Evolutionary conservation across 2,113 vertebrate genomes (phyloP), one percentile per base, ranked within the genome.

Genomic region (Danionella cerebrum): DNA sequence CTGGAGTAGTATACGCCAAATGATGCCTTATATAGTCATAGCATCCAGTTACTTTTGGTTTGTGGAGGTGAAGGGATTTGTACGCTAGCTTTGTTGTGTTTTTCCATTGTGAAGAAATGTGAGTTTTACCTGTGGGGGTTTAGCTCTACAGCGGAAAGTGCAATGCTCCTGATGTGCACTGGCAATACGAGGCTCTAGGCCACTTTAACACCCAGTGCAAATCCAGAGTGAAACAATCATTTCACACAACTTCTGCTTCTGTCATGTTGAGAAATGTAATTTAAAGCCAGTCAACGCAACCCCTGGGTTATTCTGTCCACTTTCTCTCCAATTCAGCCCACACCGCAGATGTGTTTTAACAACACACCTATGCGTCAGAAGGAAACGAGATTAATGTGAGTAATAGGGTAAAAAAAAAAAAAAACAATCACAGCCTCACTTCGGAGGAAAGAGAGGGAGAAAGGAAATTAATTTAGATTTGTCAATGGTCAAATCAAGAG

Each of bases 261-360:
- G 81, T 86, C 84, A 78, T 78, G 80, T 84, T 76, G 85, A 83
- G 82, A 84, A 83, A 85, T 84, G 79, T 82, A 83, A 87, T 88
- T 87, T 85, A 79, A 86, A 83, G 85, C 80, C 84, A 83, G 78
- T 74, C 78, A 86, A 73, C 79, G 42, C 77, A 82, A 83, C 84
- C 87, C 81, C 53, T 69, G 65, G 86, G 87, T 83, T 79, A 72
- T 70, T 76, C 71, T 81, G 18, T 21, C 44, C 36, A 29, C 39
- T 71, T 22, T 47, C 24, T 55, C 60, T 48, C 29, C 9, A 5
- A 31, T 47, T 72, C 10, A 33, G 11, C 21, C 47, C 10, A 7
- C 35, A 13, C 67, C 16, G 60, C 72, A 77, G 78, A 72, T 77
- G 75, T 59, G 51, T 62, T 64, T 73, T 19, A 48, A 47, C 63